phyloP scores from a whole-genome alignment of 1,140 invertebrate genomes.

The Episyrphus balteatus region DNA sequence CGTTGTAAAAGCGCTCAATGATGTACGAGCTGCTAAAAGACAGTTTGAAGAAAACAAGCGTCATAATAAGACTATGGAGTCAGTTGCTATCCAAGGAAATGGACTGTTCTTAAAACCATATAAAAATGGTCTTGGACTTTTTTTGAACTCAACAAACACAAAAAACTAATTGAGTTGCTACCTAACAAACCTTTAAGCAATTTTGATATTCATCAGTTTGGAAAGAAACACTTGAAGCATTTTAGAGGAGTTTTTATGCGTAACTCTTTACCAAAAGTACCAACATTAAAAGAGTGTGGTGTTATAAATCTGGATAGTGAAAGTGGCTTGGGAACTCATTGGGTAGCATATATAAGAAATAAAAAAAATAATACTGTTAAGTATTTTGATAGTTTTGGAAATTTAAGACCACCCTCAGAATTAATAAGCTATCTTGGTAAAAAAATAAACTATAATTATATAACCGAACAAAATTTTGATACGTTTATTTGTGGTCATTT shows the following conservation, averaged over 20 bases:
- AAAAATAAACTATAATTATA: not conserved
- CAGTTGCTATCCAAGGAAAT: too few relatives aligned
- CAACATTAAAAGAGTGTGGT: conserved; percentile 17
- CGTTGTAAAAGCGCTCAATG: conserved; percentile 11
- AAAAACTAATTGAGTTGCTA: not conserved
- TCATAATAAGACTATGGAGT: conserved; percentile 17
- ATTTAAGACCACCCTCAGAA: conserved; percentile 26
- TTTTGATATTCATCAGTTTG: not conserved
- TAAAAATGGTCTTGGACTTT: conserved; percentile 8
- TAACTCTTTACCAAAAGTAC: conserved; percentile 3
- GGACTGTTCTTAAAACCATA: too few relatives aligned
- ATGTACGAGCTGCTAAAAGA: conserved; percentile 10
- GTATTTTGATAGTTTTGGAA: conserved; percentile 19
- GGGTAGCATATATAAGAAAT: conserved; percentile 20
- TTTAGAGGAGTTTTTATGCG: conserved; percentile 2
- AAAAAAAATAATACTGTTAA: conserved; percentile 12
- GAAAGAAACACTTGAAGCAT: not conserved
- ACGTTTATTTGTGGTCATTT: conserved; percentile 20
- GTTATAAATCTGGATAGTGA: conserved; percentile 23
- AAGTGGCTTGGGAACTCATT: conserved; percentile 21
- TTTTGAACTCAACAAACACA: not conserved
- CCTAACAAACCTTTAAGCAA: conserved; percentile 2
- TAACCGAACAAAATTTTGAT: conserved; percentile 8
- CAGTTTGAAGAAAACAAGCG: conserved; percentile 9
- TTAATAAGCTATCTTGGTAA: conserved; percentile 15